A percentile compares a stretch with the other conserved stretches of the same genome.
Evolutionary conservation across 2,888 invertebrate species (phyloP).

Genomic region (Sussaba pulchella): DNA sequence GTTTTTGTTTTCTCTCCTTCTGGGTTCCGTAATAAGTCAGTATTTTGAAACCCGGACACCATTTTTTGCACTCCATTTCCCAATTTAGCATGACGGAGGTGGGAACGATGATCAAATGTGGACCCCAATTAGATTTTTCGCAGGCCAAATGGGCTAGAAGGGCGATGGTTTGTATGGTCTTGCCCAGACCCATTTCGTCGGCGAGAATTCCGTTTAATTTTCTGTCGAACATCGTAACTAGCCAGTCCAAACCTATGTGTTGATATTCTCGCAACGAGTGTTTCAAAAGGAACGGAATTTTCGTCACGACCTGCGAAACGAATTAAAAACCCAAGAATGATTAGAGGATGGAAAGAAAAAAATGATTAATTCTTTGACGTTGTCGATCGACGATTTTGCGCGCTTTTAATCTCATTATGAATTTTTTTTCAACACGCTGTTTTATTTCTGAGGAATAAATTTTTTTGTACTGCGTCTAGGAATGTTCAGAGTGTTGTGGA

Average conservation of each 20-base stretch:
- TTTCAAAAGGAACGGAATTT: constrained; percentile 96
- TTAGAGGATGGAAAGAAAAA: too few species aligned
- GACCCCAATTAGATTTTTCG: constrained; percentile 97
- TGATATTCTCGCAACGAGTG: constrained; percentile 97
- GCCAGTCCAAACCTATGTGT: constrained; percentile 98
- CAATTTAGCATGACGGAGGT: constrained; percentile 99
- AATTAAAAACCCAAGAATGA: constrained; percentile 34
- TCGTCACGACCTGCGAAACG: constrained; percentile 91
- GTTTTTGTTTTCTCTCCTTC: constrained; percentile 96
- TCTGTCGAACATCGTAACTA: constrained; percentile 97
- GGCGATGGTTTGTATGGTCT: constrained; percentile 98
- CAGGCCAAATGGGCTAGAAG: constrained; percentile 97
- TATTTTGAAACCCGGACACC: constrained; percentile 99
- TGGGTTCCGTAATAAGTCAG: constrained; percentile 98
- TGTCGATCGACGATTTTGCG: too few species aligned
- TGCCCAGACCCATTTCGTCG: constrained; percentile 98
- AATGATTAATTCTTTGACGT: too few species aligned
- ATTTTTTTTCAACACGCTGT: too few species aligned
- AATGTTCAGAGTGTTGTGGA: too few species aligned
- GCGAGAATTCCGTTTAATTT: constrained; percentile 98
- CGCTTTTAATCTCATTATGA: too few species aligned
- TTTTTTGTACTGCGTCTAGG: too few species aligned
- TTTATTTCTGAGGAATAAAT: too few species aligned
- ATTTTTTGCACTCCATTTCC: constrained; percentile 99
- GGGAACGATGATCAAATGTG: constrained; percentile 99